Evolutionary conservation across 2,113 vertebrate species (phyloP), one percentile per base, ranked within the genome.

Genomic region (Macroglossus sobrinus): DNA sequence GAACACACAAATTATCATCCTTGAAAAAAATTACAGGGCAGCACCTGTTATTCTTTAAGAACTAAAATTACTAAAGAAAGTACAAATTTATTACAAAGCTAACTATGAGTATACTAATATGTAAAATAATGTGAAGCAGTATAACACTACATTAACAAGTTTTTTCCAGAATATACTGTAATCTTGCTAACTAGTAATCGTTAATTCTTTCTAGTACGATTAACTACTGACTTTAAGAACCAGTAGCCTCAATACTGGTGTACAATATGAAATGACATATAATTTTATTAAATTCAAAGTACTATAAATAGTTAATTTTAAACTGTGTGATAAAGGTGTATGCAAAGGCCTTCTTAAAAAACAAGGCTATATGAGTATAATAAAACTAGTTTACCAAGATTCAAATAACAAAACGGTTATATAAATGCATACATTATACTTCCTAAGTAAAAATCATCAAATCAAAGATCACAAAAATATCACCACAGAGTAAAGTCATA

Each of bases 321-420:
- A 97, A 69, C 68, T 97, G 92, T 96, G 43, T 94, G 82, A 91
- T 93, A 97, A 96, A 97, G 55, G 26, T 97, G 84, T 93, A 97
- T 97, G 94, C 93, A 97, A 98, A 81, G 75, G 92, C 86, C 94
- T 96, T 97, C 91, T 90, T 3, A 63, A 97, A 96, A 75, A 94
- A 96, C 95, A 97, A 86, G 96, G 79, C 96, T 96, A 97, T 97
- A 93, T 81, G 97, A 89, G 55, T 92, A 97, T 98, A 80, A 81
- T 95, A 98, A 98, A 89, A 89, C 93, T 97, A 97, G 89, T 71
- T 98, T 97, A 89, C 47, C 76, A 96, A 95, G 96, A 92, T 7
- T 50, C 96, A 96, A 30, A 97, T 22, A 97, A 97, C 94, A 96
- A 92, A 97, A 84, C 4, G 12, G 94, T 45, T 47, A 97, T 97